Base-by-base conservation (phyloP, 1,140 invertebrate genomes). In the Bombus confusus region DNA sequence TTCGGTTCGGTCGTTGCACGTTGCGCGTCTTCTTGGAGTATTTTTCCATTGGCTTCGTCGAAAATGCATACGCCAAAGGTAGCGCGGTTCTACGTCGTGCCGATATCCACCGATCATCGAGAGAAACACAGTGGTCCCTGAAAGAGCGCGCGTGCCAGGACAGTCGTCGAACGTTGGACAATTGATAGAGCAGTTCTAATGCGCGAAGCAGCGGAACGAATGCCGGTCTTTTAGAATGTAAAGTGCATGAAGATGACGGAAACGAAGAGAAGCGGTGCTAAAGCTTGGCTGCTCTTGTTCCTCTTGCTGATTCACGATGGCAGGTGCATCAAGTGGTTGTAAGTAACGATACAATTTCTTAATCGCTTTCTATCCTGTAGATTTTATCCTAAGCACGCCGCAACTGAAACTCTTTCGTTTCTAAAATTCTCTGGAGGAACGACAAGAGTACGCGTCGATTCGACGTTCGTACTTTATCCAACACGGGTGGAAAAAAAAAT, bases 301-400 rank as follows among this genome's bases (percentile, higher is more conserved):
- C 87, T 93, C 64, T 81, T 92, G 83, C 69, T 93, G 72, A 84
- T 93, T 15, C 90, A 93, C 78, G 92, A 90, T 83, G 94, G 92
- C 86, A 87, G 89, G 87, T 95, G 94, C 92, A 95, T 95, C 88
- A 95, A 95, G 92, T 95, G 95, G 95, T 91, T 95, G 95, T 95
- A 90, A 95, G 94, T 95, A 93, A 28, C n/a, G 1, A 71, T 52
- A 31, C 22, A 0, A 34, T 69, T 80, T 34, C 28, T 62, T 66
- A 80, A 81, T 86, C 82, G 37, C 5, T 41, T 22, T 18, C 22
- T 52, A 8, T n/a, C 47, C 18, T 52, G 1, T 52, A 52, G 5
- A 52, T 52, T 84, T 85, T 85, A 12, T 25, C 8, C 25, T 39
- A 25, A 25, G 2, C 47, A 0, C 18, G 18, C 47, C 47, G 47